Evolutionary conservation across 2,797 vertebrate genomes (phyloP).

Genomic region (Gouania willdenowi): DNA sequence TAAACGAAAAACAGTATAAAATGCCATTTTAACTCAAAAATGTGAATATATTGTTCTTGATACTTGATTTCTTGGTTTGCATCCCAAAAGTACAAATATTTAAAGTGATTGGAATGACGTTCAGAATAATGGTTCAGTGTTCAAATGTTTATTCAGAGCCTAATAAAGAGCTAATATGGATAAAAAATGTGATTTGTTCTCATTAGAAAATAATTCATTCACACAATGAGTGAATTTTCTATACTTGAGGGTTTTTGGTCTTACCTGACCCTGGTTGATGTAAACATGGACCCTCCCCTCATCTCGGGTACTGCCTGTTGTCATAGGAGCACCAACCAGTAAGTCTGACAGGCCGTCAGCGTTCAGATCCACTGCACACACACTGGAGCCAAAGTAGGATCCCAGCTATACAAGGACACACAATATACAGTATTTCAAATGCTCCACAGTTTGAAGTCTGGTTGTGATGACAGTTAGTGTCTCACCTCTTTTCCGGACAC

Average conservation of each 20-base stretch:
- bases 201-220: too few relatives aligned
- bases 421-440: not conserved
- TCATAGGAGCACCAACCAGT: slow-evolving; percentile 91
- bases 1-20: too few relatives aligned
- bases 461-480: not conserved
- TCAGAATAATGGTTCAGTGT: too few relatives aligned
- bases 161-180: too few relatives aligned
- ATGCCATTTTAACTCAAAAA: too few relatives aligned
- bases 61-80: too few relatives aligned
- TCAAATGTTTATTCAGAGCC: too few relatives aligned
- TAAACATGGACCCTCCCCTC: slow-evolving; percentile 93
- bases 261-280: slow-evolving; percentile 88
- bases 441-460: not conserved
- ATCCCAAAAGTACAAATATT: too few relatives aligned
- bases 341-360: slow-evolving; percentile 91
- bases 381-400: slow-evolving; percentile 90
- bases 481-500: slow-evolving; percentile 85
- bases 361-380: slow-evolving; percentile 90
- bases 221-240: too few relatives aligned
- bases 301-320: slow-evolving; percentile 71
- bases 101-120: too few relatives aligned
- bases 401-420: slow-evolving; percentile 79
- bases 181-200: too few relatives aligned
- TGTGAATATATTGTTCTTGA: too few relatives aligned
- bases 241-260: not conserved